Base-by-base conservation (phyloP, 2,888 invertebrate species). In the Scaptomyza parva region DNA sequence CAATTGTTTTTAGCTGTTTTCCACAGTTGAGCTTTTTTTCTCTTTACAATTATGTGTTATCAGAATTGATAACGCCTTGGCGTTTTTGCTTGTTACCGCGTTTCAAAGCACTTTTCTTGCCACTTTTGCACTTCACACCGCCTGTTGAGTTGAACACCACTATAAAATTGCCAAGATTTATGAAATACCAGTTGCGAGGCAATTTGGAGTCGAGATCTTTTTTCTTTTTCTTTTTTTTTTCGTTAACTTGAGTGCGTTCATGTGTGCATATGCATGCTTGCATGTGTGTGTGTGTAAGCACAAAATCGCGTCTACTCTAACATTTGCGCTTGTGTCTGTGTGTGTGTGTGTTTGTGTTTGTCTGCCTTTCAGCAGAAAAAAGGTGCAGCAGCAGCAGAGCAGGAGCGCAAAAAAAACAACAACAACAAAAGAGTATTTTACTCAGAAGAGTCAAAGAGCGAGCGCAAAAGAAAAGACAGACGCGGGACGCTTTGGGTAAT, bases 361-460 rank as follows among this genome's bases (percentile, higher is more conserved):
- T 37, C 44, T 45, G 75, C 40, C 64, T 86, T 86, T 86, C 79
- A 76, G 67, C 69, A 64, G 78, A 80, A 86, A 85, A 85, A 86
- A 78, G 83, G 80, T 86, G 80, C 80, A 80, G 86, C 83, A 75
- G 62, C 40, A 12, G 60, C 44, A 69, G 69, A 68, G 58, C 43
- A 60, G 48, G 62, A 60, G 58, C 41, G 28, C 51, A 43, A 39
- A 43, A 47, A 20, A 40, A 35, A 14, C n/a, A 35, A 35, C 35
- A 35, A 35, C 33, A 30, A 24, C n/a, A 24, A 44, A 30, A 44
- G 11, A 3, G 55, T 35, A 8, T 9, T 14, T 8, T 37, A 37
- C 37, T 37, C 37, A 17, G 17, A 9, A 37, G 26, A 60, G 44
- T n/a, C 24, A 55, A 51, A 55, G 51, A 74, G 41, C 67, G 51